Evolutionary conservation across 2,888 invertebrate genomes (phyloP).

Genomic region (Phortica magna): DNA sequence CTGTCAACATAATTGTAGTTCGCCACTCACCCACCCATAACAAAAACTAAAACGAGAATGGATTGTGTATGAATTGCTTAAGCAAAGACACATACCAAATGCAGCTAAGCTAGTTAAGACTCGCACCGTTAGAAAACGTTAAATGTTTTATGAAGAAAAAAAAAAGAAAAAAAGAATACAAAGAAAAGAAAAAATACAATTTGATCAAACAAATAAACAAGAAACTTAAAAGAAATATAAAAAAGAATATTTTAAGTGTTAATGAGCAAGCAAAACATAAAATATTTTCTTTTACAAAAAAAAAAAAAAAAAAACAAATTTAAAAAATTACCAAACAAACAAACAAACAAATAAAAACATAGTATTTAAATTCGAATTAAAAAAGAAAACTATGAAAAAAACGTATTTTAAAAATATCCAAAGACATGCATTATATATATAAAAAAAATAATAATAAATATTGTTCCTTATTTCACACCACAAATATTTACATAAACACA

Average conservation of each 20-base stretch:
- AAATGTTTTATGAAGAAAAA: neutral
- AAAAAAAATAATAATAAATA: constrained; percentile 25
- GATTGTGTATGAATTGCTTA: neutral
- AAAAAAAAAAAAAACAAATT: constrained; percentile 27
- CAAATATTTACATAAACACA: constrained; percentile 21
- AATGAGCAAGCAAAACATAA: neutral
- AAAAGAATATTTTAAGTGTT: too few species aligned
- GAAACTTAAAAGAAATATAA: too few species aligned
- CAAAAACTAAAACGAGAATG: neutral
- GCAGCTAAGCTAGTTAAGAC: too few species aligned
- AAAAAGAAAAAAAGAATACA: constrained; percentile 34
- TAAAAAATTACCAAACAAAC: constrained; percentile 37
- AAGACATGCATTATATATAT: constrained; percentile 37
- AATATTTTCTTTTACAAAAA: constrained; percentile 27
- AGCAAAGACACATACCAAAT: too few species aligned
- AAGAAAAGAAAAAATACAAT: constrained; percentile 35
- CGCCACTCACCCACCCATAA: too few species aligned
- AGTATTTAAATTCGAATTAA: constrained; percentile 41
- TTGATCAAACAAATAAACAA: constrained; percentile 5
- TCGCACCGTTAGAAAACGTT: too few species aligned
- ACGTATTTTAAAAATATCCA: constrained; percentile 26
- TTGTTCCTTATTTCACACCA: constrained; percentile 33
- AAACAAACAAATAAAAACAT: constrained; percentile 33
- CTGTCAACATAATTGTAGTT: neutral
- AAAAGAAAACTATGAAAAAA: constrained; percentile 29